Percentiles rank a stretch among this genome's conserved stretches.
Conservation (phyloP, 1,140 invertebrate genomes). For the Drosophila grimshawi region DNA sequence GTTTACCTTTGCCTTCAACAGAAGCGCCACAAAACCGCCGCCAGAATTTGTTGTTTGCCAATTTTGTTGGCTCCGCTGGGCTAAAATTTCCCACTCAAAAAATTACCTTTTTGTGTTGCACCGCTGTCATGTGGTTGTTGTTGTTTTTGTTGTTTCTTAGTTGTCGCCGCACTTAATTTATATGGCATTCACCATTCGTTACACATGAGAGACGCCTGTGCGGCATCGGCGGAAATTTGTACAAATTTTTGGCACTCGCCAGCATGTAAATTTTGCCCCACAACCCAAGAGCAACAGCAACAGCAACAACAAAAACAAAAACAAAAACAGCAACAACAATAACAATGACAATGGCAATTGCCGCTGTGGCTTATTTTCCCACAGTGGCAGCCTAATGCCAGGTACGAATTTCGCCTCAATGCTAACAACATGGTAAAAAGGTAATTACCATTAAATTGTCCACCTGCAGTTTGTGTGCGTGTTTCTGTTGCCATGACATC, state of each 20-base stretch:
- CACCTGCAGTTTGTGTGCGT: slow-evolving; percentile 2
- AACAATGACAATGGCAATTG: slow-evolving; percentile 29
- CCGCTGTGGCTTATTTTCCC: slow-evolving; percentile 32
- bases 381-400: slow-evolving; percentile 55
- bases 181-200: slow-evolving; percentile 70
- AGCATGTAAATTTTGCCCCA: slow-evolving; percentile 28
- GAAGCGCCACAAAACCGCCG: slow-evolving; percentile 43
- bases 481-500: slow-evolving; percentile 5
- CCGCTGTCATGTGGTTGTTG: slow-evolving; percentile 69
- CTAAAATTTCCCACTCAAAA: slow-evolving; percentile 61
- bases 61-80: slow-evolving; percentile 19
- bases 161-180: slow-evolving; percentile 79
- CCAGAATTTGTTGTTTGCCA: slow-evolving; percentile 18
- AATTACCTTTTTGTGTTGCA: slow-evolving; percentile 78
- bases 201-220: slow-evolving; percentile 30
- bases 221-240: slow-evolving; percentile 57
- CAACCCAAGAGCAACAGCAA: too few species aligned
- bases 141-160: slow-evolving; percentile 44
- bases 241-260: slow-evolving; percentile 74
- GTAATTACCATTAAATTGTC: slow-evolving; percentile 72
- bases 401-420: slow-evolving; percentile 68
- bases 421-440: slow-evolving; percentile 63
- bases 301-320: background rate
- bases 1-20: slow-evolving; percentile 28
- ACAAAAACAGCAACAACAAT: slow-evolving; percentile 19